Percentiles rank a stretch among this genome's conserved stretches.
Conservation (phyloP, 2,888 invertebrate species). For the Chloroclysta siterata region DNA sequence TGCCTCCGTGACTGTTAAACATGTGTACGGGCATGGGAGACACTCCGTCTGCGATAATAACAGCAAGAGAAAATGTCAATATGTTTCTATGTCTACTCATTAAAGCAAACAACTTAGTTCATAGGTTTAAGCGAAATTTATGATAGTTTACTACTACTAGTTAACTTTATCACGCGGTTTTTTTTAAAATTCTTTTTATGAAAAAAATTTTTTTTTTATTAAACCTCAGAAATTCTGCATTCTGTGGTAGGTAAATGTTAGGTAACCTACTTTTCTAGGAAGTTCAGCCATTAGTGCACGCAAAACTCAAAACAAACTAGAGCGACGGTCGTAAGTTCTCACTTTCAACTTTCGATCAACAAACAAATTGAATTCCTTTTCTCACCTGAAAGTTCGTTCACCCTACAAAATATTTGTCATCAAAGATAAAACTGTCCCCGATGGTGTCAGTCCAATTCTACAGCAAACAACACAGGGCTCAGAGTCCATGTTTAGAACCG, state of each 20-base stretch:
- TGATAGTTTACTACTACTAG: too few relatives aligned
- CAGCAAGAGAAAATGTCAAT: background rate
- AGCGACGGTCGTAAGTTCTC: background rate
- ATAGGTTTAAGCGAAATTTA: background rate
- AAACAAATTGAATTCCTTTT: conserved; percentile 39
- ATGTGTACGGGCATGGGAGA: conserved; percentile 36
- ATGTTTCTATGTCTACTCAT: background rate
- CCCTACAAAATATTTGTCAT: conserved; percentile 57
- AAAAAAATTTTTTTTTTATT: too few relatives aligned
- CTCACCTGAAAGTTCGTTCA: conserved; percentile 57
- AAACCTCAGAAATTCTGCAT: background rate
- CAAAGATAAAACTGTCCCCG: conserved; percentile 67
- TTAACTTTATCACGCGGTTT: too few relatives aligned
- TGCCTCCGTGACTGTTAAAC: conserved; percentile 31
- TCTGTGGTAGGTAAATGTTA: background rate
- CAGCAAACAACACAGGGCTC: conserved; percentile 59
- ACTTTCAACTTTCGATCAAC: conserved; percentile 34
- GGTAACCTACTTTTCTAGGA: background rate
- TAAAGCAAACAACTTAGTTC: background rate
- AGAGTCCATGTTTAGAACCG: conserved; percentile 60
- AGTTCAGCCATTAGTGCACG: background rate
- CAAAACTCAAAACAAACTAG: background rate
- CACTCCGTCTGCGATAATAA: conserved; percentile 32
- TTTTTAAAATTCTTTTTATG: too few relatives aligned
- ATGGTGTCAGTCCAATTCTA: conserved; percentile 57